Evolutionary conservation across 2,888 invertebrate species (phyloP).

Genomic region (Agonum fuliginosum): DNA sequence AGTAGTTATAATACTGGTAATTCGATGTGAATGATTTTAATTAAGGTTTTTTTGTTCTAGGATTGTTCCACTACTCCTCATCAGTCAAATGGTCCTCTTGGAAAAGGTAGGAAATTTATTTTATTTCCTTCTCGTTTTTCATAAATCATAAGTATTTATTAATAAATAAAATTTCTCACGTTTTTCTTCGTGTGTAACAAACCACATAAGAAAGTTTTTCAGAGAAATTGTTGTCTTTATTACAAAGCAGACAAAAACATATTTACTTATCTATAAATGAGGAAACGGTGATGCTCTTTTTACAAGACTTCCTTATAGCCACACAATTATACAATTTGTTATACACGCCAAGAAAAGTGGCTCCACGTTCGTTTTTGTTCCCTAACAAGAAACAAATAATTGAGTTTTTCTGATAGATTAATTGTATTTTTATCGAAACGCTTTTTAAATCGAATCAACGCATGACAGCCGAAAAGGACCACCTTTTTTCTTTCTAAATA

Average conservation of each 20-base stretch:
- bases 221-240: constrained; percentile 42
- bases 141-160: neutral
- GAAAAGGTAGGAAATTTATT: neutral
- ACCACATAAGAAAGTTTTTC: constrained; percentile 13
- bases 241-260: constrained; percentile 9
- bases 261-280: constrained; percentile 30
- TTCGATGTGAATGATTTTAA: too few species aligned
- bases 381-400: constrained; percentile 54
- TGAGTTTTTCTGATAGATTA: constrained; percentile 47
- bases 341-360: constrained; percentile 42
- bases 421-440: constrained; percentile 48
- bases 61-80: too few species aligned
- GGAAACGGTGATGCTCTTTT: constrained; percentile 18
- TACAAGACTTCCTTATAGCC: constrained; percentile 9
- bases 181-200: neutral
- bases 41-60: too few species aligned
- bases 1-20: too few species aligned
- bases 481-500: constrained; percentile 43
- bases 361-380: constrained; percentile 36
- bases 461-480: constrained; percentile 46
- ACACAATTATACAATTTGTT: constrained; percentile 50
- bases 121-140: neutral
- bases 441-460: constrained; percentile 47
- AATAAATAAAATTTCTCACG: constrained; percentile 9
- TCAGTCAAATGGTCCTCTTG: too few species aligned